Evolutionary conservation across 2,888 invertebrate genomes (phyloP), one percentile per base, ranked within the genome.

Genomic region (Protonemura montana): DNA sequence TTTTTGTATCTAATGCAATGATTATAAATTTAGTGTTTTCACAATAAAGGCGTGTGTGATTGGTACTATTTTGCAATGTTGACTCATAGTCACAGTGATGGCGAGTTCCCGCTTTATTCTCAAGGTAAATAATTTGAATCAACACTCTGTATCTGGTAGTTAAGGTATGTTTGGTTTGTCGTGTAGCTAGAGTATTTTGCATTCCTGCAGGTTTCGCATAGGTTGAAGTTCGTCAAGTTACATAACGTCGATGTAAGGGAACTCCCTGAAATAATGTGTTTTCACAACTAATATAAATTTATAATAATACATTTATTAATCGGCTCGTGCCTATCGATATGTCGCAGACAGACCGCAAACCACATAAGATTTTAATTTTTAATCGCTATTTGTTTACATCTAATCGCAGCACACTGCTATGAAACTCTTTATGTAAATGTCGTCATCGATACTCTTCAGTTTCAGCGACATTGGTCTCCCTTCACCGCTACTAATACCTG

Each of bases 51-150:
- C 10, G 35, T 35, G 35, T 35, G 35, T 6, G 3, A 59, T 13
- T 21, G 3, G 59, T 59, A 59, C 59, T 21, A 59, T 59, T 59
- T 10, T 59, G 59, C 7, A 59, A 96, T 96, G 95, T 93, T 96
- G 91, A 96, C 96, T 89, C 96, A 96, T 93, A 96, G 96, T 91
- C 95, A 95, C 92, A 96, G 96, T 91, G 96, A 96, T 91, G 95
- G 96, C 90, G 96, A 96, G 92, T 96, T 96, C 92, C 96, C 96
- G 90, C 94, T 96, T 92, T 96, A 96, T 92, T 93, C 94, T 89
- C 94, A 94, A 95, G 96, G 96, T 96, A 93, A 91, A n/a, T 29
- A 81, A 29, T 78, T 27, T 27, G 26, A 27, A 78, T 10, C 10
- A 78, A 16, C 78, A 78, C 78, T 78, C 28, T 16, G 5, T 25